Evolutionary conservation across 2,797 vertebrate species (phyloP), one percentile per base, ranked within the genome.

Genomic region (Cyprinodon diabolis): DNA sequence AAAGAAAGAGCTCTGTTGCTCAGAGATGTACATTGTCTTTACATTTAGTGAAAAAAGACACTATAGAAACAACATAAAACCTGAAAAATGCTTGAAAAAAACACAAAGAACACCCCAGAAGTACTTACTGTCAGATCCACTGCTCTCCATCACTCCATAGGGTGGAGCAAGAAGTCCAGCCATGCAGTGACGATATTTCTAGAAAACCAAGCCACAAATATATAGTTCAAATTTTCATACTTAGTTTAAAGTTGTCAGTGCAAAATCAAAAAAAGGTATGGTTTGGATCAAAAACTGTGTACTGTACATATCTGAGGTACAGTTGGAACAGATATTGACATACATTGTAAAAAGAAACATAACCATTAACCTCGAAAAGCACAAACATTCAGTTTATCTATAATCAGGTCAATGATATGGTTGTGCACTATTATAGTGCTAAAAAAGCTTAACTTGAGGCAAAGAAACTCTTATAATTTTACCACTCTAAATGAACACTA

Each of bases 101-200:
- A 23, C 12, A 54, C 6, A 54, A 55, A 23, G 21, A 55, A 30
- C 8, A 35, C 7, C 48, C 30, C n/a, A 23, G 35, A 14, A 15
- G 43, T 72, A 97, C 98, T 98, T 94, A 99, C 98, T 95, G 93
- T 99, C 96, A 91, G 95, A 93, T 86, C 93, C 95, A 85, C 93
- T 91, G 58, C 95, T 97, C 93, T 99, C 98, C 96, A 99, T 99
- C 94, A 96, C 97, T 92, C 97, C 97, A 93, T 98, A 98, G 47
- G 97, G 97, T 89, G 98, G 97, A 92, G 96, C 96, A 68, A 99
- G 95, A 76, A 99, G 96, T 87, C 96, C 96, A 89, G 97, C 97
- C 97, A 99, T 98, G 88, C 96, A 98, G 86, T 96, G 96, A 86
- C 96, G 97, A 88, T 97, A 98, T 95, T 96, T 98, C 98, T 99